A percentile compares a stretch with the other conserved stretches of the same genome.
phyloP scores from a whole-genome alignment of 2,888 invertebrate species.

The Drosophila nr. fundita region DNA sequence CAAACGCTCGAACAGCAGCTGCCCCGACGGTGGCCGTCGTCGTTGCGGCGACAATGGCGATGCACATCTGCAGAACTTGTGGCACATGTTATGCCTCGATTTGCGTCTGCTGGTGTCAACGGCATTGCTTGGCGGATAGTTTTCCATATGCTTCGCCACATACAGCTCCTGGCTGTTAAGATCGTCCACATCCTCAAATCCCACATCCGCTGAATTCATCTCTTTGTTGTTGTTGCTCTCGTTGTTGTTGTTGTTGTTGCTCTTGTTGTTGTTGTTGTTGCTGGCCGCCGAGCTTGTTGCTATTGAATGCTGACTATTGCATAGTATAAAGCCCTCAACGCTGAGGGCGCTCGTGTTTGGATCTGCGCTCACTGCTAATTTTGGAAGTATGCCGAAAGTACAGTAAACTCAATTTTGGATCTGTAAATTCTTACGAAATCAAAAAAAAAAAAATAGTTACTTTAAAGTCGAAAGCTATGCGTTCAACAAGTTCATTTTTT shows the following conservation, averaged over 20 bases:
- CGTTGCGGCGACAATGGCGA: not conserved
- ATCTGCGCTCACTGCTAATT: conserved; percentile 33
- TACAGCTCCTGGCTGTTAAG: conserved; percentile 27
- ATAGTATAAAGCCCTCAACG: conserved; percentile 26
- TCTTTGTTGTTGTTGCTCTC: not conserved
- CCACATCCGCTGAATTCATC: not conserved
- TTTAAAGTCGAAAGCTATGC: conserved; percentile 1
- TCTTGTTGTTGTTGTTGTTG: not conserved
- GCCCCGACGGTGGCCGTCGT: not conserved
- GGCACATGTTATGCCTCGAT: conserved; percentile 13
- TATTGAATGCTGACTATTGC: conserved; percentile 23
- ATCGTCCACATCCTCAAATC: not conserved
- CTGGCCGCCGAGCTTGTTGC: conserved; percentile 12
- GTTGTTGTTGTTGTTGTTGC: not conserved
- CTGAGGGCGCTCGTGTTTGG: conserved; percentile 17
- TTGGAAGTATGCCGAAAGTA: conserved; percentile 33
- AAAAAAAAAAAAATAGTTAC: conserved; percentile 3
- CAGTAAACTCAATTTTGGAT: conserved; percentile 31
- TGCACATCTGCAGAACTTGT: not conserved
- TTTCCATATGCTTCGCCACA: conserved; percentile 27
- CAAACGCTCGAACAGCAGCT: conserved; percentile 47
- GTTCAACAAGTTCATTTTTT: not conserved
- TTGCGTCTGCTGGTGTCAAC: not conserved
- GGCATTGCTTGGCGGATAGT: conserved; percentile 43
- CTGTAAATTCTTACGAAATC: conserved; percentile 25